A percentile compares a stretch with the other conserved stretches of the same genome.
phyloP scores from a whole-genome alignment of 2,888 invertebrate species.

The Serripes groenlandicus region DNA sequence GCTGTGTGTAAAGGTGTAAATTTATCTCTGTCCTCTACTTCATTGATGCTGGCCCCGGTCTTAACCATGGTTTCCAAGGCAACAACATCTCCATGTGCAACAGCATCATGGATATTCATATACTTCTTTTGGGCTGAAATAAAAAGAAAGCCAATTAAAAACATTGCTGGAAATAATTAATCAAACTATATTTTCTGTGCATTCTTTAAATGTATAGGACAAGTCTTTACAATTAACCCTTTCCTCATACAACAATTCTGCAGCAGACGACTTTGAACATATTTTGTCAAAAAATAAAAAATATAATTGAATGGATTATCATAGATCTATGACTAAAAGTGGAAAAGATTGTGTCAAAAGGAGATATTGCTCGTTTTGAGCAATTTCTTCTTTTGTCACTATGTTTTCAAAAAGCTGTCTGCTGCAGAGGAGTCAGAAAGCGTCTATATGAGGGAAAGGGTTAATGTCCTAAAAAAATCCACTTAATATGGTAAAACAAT shows the following conservation, averaged over 20 bases:
- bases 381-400: too few species aligned
- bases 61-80: conserved; percentile 85
- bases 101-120: conserved; percentile 80
- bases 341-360: too few species aligned
- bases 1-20: conserved; percentile 86
- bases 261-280: not conserved
- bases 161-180: not conserved
- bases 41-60: conserved; percentile 86
- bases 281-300: not conserved
- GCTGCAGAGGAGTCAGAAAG: too few species aligned
- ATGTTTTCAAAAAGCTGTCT: too few species aligned
- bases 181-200: not conserved
- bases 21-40: conserved; percentile 84
- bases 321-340: not conserved
- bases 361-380: too few species aligned
- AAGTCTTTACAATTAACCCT: not conserved
- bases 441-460: too few species aligned
- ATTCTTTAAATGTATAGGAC: not conserved
- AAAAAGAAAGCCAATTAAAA: not conserved
- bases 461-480: too few species aligned
- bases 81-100: conserved; percentile 81
- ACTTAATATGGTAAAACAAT: too few species aligned
- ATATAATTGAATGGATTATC: not conserved
- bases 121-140: conserved; percentile 69
- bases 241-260: not conserved